These are phyloP conservation scores for Galemys pyrenaicus DNA, from an alignment of 2,113 vertebrate species.

Conservation along the genomic window DNA sequence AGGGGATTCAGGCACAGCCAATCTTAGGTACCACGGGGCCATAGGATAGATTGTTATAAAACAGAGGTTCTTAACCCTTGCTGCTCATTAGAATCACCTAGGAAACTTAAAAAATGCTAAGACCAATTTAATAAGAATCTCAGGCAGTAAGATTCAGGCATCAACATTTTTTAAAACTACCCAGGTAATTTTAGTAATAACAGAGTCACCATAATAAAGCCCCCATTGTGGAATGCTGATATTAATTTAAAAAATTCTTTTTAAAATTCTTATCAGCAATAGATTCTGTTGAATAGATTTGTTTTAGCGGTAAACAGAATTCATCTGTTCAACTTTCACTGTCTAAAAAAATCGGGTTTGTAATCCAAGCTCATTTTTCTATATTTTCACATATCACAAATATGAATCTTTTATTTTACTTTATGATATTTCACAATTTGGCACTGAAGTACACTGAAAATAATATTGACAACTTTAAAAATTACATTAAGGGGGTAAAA, in stretches of 20 bases:
- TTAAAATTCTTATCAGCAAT: constrained; percentile 12
- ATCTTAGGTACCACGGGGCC: neutral
- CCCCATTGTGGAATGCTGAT: neutral
- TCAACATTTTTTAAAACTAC: neutral
- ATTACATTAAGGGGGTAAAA: neutral
- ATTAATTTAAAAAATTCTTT: neutral
- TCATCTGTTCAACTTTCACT: neutral
- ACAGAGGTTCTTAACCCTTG: neutral
- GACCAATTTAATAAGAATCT: neutral
- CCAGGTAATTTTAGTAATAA: neutral
- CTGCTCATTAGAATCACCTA: neutral
- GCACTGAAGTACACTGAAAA: neutral
- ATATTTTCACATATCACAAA: constrained; percentile 20
- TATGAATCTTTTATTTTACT: constrained; percentile 35
- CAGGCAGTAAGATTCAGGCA: neutral
- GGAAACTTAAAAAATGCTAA: constrained; percentile 5
- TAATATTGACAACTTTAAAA: constrained; percentile 29
- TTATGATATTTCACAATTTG: neutral
- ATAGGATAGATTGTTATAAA: neutral
- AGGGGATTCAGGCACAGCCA: neutral
- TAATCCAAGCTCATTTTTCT: neutral
- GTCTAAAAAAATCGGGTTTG: neutral
- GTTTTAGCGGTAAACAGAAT: neutral
- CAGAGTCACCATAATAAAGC: neutral
- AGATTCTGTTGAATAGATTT: neutral